A percentile compares a stretch with the other conserved stretches of the same genome.
Evolutionary conservation across 2,113 vertebrate genomes (phyloP).

Genomic region (Poeciliopsis prolifica): DNA sequence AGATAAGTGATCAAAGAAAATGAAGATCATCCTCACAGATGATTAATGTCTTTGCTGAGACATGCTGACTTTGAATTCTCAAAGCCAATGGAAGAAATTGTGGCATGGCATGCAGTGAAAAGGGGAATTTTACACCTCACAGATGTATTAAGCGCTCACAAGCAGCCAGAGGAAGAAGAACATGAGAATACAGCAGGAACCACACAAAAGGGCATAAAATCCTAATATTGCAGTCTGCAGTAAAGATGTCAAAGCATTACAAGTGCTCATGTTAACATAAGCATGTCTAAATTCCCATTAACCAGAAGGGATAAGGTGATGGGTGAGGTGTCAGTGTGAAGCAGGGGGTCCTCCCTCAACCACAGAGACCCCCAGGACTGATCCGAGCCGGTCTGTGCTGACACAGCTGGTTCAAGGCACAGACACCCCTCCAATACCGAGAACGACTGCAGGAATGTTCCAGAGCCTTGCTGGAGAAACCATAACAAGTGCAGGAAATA

Average conservation of each 20-base stretch:
- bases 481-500: conserved; percentile 95
- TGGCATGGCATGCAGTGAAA: conserved; percentile 18
- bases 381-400: conserved; percentile 80
- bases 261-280: conserved; percentile 24
- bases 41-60: conserved; percentile 27
- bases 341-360: conserved; percentile 6
- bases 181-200: conserved; percentile 47
- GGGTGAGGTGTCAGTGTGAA: conserved; percentile 38
- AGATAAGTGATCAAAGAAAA: background rate
- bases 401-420: conserved; percentile 84
- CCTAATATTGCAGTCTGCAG: conserved; percentile 18
- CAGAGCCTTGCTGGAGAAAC: conserved; percentile 85
- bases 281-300: conserved; percentile 27
- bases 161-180: conserved; percentile 18
- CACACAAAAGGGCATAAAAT: conserved; percentile 51
- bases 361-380: conserved; percentile 47
- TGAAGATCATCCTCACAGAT: conserved; percentile 1
- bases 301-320: conserved; percentile 54
- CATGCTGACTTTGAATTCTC: conserved; percentile 24
- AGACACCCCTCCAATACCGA: conserved; percentile 58
- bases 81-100: conserved; percentile 24
- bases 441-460: conserved; percentile 73
- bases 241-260: conserved; percentile 41
- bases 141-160: conserved; percentile 45
- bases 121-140: conserved; percentile 12